phyloP scores from a whole-genome alignment of 1,140 invertebrate species.

The Pseudomyrmex pallidus region DNA sequence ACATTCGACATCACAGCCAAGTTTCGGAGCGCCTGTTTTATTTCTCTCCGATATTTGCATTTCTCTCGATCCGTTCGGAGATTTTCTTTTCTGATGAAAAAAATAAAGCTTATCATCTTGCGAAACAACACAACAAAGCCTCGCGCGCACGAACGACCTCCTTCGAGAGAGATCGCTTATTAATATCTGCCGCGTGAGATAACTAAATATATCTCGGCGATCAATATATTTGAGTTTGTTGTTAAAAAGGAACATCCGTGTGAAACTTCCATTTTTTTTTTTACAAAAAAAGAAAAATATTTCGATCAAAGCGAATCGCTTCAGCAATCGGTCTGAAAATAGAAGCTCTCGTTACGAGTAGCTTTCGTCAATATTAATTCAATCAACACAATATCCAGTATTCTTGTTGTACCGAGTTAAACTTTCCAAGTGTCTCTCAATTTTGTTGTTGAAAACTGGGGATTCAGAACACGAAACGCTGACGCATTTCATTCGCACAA shows the following conservation, averaged over 20 bases:
- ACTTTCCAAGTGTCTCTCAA: too few species aligned
- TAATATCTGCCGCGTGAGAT: conserved; percentile 16
- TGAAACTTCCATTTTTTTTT: neutral
- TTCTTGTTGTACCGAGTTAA: too few species aligned
- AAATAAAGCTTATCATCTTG: conserved; percentile 4
- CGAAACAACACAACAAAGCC: conserved; percentile 18
- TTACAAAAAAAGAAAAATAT: neutral
- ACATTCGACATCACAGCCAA: neutral
- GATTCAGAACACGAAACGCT: too few species aligned
- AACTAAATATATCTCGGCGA: conserved; percentile 41
- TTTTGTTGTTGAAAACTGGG: too few species aligned
- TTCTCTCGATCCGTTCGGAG: neutral
- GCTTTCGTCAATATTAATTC: too few species aligned
- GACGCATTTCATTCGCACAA: too few species aligned
- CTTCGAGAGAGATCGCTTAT: conserved; percentile 24
- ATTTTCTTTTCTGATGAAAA: neutral
- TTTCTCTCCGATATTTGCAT: neutral
- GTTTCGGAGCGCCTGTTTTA: neutral
- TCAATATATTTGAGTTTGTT: conserved; percentile 41
- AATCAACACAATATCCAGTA: too few species aligned
- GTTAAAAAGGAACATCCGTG: neutral
- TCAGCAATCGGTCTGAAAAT: too few species aligned
- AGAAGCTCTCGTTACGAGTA: too few species aligned
- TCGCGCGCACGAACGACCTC: conserved; percentile 35
- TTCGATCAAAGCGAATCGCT: too few species aligned